These are phyloP conservation scores for Zele albiditarsus DNA, from an alignment of 2,888 invertebrate genomes.

Conservation along the genomic window DNA sequence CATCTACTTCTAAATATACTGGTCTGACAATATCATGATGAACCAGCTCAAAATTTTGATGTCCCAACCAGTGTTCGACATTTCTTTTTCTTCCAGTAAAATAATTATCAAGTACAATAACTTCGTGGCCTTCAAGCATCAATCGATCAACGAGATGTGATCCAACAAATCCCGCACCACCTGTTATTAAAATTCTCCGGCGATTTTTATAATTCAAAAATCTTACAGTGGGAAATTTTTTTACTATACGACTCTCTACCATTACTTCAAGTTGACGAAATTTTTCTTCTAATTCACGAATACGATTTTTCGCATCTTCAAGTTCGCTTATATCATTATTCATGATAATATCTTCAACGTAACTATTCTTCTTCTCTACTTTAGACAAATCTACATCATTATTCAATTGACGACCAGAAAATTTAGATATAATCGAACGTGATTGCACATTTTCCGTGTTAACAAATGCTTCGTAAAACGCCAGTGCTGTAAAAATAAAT, in stretches of 20 bases:
- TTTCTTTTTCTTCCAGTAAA: slow-evolving; percentile 98
- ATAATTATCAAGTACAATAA: slow-evolving; percentile 98
- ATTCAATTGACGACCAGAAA: slow-evolving; percentile 27
- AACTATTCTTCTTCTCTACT: slow-evolving; percentile 14
- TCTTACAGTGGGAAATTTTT: slow-evolving; percentile 92
- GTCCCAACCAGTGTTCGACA: slow-evolving; percentile 99
- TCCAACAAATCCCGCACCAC: slow-evolving; percentile 99
- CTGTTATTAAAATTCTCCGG: slow-evolving; percentile 95
- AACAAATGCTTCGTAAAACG: slow-evolving; percentile 71
- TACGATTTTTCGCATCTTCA: slow-evolving; percentile 78
- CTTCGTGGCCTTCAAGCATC: slow-evolving; percentile 96
- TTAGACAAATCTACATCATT: slow-evolving; percentile 4
- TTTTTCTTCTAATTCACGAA: slow-evolving; percentile 82
- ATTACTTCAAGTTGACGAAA: slow-evolving; percentile 81
- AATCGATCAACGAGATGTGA: slow-evolving; percentile 97
- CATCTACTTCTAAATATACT: slow-evolving; percentile 96
- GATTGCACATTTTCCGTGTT: slow-evolving; percentile 63
- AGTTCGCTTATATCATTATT: slow-evolving; percentile 73
- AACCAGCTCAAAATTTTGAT: slow-evolving; percentile 98
- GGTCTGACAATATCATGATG: slow-evolving; percentile 99
- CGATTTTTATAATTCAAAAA: slow-evolving; percentile 93
- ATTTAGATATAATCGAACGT: slow-evolving; percentile 16
- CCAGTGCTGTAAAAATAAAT: slow-evolving; percentile 66
- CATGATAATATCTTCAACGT: slow-evolving; percentile 46
- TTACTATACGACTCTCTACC: slow-evolving; percentile 77